Base-by-base conservation (phyloP, 2,888 invertebrate genomes). In the Candidula unifasciata region DNA sequence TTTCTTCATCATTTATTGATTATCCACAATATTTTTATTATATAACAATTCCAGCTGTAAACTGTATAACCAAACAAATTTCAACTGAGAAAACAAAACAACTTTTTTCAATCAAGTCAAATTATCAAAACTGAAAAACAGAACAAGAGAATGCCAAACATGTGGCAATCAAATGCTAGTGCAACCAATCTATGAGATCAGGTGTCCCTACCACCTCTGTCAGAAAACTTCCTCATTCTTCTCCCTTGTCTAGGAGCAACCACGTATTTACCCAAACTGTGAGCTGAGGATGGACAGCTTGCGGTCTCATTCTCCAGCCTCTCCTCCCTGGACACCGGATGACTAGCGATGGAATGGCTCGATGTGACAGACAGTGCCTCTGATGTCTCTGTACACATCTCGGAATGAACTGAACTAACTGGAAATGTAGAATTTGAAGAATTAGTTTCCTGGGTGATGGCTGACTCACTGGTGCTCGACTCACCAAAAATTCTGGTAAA, bases 141-240 rank as follows among this genome's bases (percentile, higher is more conserved):
- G n/a, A 33, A 30, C 64, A 64, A 64, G n/a, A 37, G 16, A 79
- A 74, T 24, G 6, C 44, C 44, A 44, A 44, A 44, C 6, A 6
- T 44, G 44, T 44, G 44, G 6, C 44, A 44, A 44, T 44, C 44
- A 44, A 44, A 44, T 13, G 13, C 8, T 6, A 44, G 44, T 44
- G 44, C 44, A 44, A 44, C 8, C 57, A 71, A 52, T 33, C 27
- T n/a, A 13, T 10, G 44, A 66, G 18, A 27, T 27, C 1, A 57
- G 27, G 18, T 30, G n/a, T 69, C 44, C 84, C 68, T 84, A 84
- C 84, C 84, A 57, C 84, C 74, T 69, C 66, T 74, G 66, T 84
- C 84, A 27, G 60, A 80, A 73, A 66, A 76, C 66, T 76, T 24
- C 54, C 60, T 80, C 24, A 2, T n/a, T 68, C 73, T 80, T 10